Percentiles rank a stretch among this genome's conserved stretches.
These are phyloP conservation scores for Hermaeophaga mercurialis DNA, from an alignment of 2,888 invertebrate species.

Conservation along the genomic window DNA sequence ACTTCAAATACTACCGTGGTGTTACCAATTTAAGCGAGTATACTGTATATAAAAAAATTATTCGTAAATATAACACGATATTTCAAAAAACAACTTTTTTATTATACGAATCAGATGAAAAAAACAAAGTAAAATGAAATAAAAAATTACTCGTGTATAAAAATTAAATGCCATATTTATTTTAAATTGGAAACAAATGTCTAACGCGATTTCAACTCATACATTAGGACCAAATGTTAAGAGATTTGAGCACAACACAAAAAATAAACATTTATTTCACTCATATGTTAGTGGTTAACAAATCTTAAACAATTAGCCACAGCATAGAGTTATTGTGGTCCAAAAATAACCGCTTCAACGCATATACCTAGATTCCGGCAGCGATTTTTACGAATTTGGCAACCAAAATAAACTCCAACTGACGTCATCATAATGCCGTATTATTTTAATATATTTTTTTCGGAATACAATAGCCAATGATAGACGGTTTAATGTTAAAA, in stretches of 20 bases:
- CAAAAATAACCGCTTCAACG: constrained; percentile 11
- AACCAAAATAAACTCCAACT: constrained; percentile 15
- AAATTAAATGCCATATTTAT: too few species aligned
- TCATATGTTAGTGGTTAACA: constrained; percentile 18
- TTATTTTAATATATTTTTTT: constrained; percentile 24
- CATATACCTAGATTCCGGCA: neutral
- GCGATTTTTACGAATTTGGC: constrained; percentile 22
- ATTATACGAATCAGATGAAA: too few species aligned
- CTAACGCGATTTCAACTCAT: too few species aligned
- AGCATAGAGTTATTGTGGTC: neutral
- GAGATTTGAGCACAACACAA: neutral
- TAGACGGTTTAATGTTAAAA: constrained; percentile 15
- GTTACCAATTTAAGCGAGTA: too few species aligned
- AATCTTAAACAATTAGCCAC: constrained; percentile 20
- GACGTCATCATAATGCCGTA: constrained; percentile 16
- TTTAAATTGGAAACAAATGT: too few species aligned
- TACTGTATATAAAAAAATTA: too few species aligned
- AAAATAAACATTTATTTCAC: constrained; percentile 14
- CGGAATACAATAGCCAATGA: constrained; percentile 21
- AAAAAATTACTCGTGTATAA: too few species aligned
- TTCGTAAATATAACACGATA: too few species aligned
- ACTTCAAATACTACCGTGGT: too few species aligned
- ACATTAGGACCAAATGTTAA: constrained; percentile 7
- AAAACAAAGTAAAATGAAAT: too few species aligned
- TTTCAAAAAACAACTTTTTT: too few species aligned